These are phyloP conservation scores for Albula glossodonta DNA, from an alignment of 2,113 vertebrate species.

Conservation along the genomic window DNA sequence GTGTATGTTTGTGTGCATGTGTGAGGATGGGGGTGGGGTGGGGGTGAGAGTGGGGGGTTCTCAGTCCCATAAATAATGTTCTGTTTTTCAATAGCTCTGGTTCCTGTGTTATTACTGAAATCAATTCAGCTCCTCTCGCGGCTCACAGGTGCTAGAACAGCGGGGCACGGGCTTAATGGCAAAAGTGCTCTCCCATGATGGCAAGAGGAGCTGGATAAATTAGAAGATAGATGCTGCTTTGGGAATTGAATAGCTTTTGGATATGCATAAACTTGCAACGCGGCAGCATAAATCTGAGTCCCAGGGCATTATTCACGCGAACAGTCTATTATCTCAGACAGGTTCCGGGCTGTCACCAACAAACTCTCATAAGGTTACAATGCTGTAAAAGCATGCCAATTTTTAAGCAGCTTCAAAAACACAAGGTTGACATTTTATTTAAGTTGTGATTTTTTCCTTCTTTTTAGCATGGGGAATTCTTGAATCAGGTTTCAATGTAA, in stretches of 20 bases:
- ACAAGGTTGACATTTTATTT: not conserved
- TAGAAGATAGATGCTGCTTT: not conserved
- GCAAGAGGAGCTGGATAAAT: not conserved
- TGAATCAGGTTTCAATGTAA: not conserved
- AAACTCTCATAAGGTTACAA: not conserved
- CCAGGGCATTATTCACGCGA: slow-evolving; percentile 4
- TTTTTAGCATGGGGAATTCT: not conserved
- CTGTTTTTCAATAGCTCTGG: slow-evolving; percentile 28
- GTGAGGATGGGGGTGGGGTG: not conserved
- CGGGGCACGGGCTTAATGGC: slow-evolving; percentile 33
- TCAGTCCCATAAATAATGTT: slow-evolving; percentile 45
- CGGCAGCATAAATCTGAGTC: not conserved
- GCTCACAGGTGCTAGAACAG: slow-evolving; percentile 44
- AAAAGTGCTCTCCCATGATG: slow-evolving; percentile 12
- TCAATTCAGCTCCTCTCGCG: slow-evolving; percentile 31
- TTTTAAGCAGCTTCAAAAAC: not conserved
- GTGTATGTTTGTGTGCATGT: not conserved
- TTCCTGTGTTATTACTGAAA: slow-evolving; percentile 48
- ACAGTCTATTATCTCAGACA: not conserved
- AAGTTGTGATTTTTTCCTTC: not conserved
- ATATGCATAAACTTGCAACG: slow-evolving; percentile 6
- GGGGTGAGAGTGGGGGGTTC: not conserved
- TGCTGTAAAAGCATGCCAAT: not conserved
- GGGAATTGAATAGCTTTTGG: slow-evolving; percentile 21
- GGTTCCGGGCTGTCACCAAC: not conserved